Percentiles rank a stretch among this genome's conserved stretches.
Conservation (phyloP, 2,113 vertebrate species). For the Nycticebus coucang region DNA sequence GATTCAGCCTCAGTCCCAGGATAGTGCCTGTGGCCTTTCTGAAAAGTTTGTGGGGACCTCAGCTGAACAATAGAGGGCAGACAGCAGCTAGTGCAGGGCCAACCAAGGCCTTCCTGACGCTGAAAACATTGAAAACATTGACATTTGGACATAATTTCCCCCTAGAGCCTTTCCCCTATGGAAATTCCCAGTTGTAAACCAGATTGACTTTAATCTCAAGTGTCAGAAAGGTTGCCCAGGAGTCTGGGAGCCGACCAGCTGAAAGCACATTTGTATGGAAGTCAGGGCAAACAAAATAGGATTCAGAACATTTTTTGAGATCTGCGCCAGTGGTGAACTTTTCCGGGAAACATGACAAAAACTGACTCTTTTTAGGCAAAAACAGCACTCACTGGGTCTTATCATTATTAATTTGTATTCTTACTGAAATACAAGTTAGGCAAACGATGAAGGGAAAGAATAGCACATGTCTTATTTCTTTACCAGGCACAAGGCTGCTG, state of each 20-base stretch:
- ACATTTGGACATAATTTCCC: background rate
- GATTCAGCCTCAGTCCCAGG: background rate
- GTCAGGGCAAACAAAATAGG: conserved; percentile 33
- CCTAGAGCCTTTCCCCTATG: background rate
- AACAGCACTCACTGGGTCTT: background rate
- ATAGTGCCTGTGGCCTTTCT: background rate
- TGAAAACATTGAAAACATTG: background rate
- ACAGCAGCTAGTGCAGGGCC: background rate
- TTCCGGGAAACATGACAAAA: conserved; percentile 25
- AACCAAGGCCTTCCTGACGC: background rate
- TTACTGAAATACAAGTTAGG: conserved; percentile 35
- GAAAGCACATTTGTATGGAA: conserved; percentile 38
- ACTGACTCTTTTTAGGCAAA: background rate
- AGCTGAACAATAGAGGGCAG: conserved; percentile 50
- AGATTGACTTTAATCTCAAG: conserved; percentile 60
- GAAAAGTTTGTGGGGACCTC: conserved; percentile 24
- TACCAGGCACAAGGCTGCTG: conserved; percentile 17
- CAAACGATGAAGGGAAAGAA: background rate
- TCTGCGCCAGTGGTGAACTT: background rate
- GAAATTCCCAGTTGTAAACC: conserved; percentile 57
- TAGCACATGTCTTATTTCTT: conserved; percentile 52
- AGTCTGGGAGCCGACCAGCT: conserved; percentile 19
- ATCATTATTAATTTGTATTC: conserved; percentile 54
- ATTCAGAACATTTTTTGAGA: conserved; percentile 58
- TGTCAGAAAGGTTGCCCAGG: conserved; percentile 60